phyloP scores from a whole-genome alignment of 1,140 invertebrate species.

The Lepidotrigona ventralis region DNA sequence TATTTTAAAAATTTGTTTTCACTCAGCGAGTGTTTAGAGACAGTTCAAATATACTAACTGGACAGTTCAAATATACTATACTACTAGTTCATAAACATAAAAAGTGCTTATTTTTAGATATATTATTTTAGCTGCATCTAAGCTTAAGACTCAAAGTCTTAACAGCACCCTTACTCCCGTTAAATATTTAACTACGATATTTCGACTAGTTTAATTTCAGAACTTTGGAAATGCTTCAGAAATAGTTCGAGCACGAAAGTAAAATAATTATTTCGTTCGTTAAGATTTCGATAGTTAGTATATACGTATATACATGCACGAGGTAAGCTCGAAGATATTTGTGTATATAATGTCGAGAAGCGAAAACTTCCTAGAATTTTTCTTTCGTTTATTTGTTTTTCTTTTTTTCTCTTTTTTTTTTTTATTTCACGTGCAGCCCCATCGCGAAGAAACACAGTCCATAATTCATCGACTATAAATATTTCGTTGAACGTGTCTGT shows the following conservation, averaged over 20 bases:
- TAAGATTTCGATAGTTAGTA: not conserved
- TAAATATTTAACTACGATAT: not conserved
- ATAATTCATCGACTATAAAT: constrained; percentile 69
- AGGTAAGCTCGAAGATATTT: not conserved
- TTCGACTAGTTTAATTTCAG: not conserved
- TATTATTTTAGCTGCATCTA: no score
- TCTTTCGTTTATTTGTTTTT: not conserved
- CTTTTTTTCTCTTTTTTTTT: not conserved
- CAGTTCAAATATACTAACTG: no score
- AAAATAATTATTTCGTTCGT: constrained; percentile 1
- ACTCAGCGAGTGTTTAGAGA: no score
- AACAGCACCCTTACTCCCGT: not conserved
- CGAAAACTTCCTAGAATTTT: constrained; percentile 40
- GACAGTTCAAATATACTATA: no score
- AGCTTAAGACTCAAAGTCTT: not conserved
- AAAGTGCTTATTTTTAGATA: no score
- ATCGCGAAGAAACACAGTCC: constrained; percentile 47
- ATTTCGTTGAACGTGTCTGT: constrained; percentile 52
- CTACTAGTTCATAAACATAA: no score
- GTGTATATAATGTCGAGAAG: constrained; percentile 19
- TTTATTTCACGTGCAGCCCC: constrained; percentile 6
- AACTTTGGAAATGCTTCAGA: not conserved
- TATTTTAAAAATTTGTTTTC: no score
- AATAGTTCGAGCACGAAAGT: not conserved
- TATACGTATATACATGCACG: not conserved